Evolutionary conservation across 2,888 invertebrate genomes (phyloP).

Genomic region (Meghimatium bilineatum): DNA sequence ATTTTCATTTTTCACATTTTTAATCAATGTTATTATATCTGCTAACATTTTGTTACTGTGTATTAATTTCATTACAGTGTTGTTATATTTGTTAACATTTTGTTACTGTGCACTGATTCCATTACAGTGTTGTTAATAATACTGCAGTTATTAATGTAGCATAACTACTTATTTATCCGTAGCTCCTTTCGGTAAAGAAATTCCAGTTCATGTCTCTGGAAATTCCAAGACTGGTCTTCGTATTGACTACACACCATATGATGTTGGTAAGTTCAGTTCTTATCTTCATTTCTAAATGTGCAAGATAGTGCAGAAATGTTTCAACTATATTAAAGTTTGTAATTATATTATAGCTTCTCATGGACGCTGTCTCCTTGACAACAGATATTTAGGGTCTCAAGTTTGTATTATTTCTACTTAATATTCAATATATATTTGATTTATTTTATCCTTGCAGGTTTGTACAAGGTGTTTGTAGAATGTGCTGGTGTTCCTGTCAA

Average conservation of each 20-base stretch:
- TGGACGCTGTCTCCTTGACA: no score
- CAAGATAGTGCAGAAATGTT: no score
- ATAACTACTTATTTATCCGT: conserved; percentile 22
- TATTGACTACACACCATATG: conserved; percentile 86
- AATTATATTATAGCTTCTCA: no score
- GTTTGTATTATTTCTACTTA: no score
- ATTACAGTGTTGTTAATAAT: not conserved
- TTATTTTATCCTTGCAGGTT: conserved; percentile 79
- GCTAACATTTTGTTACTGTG: not conserved
- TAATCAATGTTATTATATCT: not conserved
- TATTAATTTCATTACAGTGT: not conserved
- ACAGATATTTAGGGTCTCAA: no score
- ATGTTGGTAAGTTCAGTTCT: conserved; percentile 80
- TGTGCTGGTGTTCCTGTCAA: conserved; percentile 88
- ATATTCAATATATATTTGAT: no score
- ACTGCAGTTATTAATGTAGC: not conserved
- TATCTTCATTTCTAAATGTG: no score
- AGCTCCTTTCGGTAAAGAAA: conserved; percentile 88
- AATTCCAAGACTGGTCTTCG: conserved; percentile 51
- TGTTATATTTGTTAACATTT: not conserved
- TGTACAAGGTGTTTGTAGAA: conserved; percentile 93
- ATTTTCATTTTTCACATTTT: not conserved
- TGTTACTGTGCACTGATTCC: not conserved
- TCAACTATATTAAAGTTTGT: no score
- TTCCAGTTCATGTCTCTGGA: conserved; percentile 86